Conservation (phyloP, 2,797 vertebrate species). For the Galago senegalensis region DNA sequence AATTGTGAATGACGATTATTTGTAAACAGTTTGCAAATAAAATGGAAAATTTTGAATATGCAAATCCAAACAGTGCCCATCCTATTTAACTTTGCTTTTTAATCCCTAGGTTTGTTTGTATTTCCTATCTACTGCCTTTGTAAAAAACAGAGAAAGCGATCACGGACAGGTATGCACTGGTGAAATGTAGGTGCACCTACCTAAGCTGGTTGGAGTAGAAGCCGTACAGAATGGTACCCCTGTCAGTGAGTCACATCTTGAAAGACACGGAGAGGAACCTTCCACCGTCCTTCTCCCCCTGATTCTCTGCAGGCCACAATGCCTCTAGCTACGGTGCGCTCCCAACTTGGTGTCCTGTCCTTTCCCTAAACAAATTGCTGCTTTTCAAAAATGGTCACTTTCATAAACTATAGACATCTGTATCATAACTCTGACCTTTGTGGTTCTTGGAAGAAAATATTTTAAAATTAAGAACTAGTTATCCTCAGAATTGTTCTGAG, state of each 20-base stretch:
- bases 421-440: conserved; percentile 85
- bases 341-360: conserved; percentile 83
- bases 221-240: conserved; percentile 75
- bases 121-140: conserved; percentile 98
- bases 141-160: conserved; percentile 96
- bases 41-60: neutral
- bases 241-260: conserved; percentile 74
- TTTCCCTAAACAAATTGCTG: conserved; percentile 87
- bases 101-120: conserved; percentile 93
- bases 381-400: conserved; percentile 87
- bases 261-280: conserved; percentile 67
- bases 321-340: conserved; percentile 86
- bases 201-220: conserved; percentile 82
- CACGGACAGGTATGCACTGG: conserved; percentile 93
- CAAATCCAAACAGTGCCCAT: neutral
- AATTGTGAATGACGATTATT: neutral
- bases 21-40: conserved; percentile 21
- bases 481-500: conserved; percentile 82
- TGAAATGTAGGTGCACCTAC: conserved; percentile 74
- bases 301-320: conserved; percentile 86
- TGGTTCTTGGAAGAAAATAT: conserved; percentile 87
- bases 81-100: conserved; percentile 46
- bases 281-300: conserved; percentile 72
- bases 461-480: conserved; percentile 85
- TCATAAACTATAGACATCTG: conserved; percentile 88